Evolutionary conservation across 2,113 vertebrate species (phyloP), one percentile per base, ranked within the genome.

Genomic region (Serranochromis macrocephalus): DNA sequence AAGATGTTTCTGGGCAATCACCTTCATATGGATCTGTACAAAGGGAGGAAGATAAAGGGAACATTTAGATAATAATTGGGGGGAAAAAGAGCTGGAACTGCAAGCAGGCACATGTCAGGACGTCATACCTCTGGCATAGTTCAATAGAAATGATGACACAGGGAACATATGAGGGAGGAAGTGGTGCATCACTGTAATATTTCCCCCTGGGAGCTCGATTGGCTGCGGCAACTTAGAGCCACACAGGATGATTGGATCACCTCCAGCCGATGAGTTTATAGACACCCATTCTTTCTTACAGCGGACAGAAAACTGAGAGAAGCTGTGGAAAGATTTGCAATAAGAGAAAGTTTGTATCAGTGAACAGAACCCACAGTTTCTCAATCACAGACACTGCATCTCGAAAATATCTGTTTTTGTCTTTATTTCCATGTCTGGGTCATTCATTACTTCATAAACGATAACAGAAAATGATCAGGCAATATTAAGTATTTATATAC

Each of bases 161-260:
- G 96, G 94, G 51, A 88, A 95, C 38, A 88, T 79, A 47, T 95
- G 95, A 1, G 95, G 93, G 26, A 94, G 40, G 86, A 96, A 96
- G 85, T 96, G 96, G 85, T 96, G 94, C 4, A 88, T 93, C 90
- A 97, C 92, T 14, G 95, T 95, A 81, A 97, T 92, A 38, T 97
- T 97, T 90, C 97, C 96, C 26, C 96, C 96, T 1, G 83, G 87
- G 49, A 97, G 92, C 80, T 96, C 95, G 17, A 97, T 89, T 1
- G 96, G 95, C 36, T 81, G 88, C 0, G 96, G 97, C 85, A 95
- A 36, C 87, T 94, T 91, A 68, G 86, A 88, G 19, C 96, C 96
- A 61, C 97, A 97, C 5, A 97, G 92, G 2, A 93, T 55, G 4
- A 94, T 2, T 2, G 96, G 95, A 26, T 92, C 89, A 1, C 91